Conservation (phyloP, 1,140 invertebrate genomes). For the Acromyrmex echinatior region DNA sequence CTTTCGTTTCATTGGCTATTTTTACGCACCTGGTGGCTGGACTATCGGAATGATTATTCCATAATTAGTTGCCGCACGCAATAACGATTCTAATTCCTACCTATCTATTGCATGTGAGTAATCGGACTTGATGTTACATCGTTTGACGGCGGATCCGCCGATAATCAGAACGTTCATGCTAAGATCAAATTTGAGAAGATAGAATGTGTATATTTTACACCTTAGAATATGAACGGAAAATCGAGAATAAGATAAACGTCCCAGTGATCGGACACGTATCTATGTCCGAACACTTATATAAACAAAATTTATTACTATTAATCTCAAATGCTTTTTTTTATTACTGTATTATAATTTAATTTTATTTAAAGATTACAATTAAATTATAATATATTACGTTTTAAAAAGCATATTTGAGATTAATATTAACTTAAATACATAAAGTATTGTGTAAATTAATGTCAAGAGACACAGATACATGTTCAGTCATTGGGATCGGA, state of each 20-base stretch:
- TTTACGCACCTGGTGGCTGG: neutral
- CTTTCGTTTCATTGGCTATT: neutral
- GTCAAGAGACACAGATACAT: too few relatives aligned
- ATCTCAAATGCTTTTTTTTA: too few relatives aligned
- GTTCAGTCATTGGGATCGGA: too few relatives aligned
- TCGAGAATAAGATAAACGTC: neutral
- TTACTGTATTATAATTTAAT: too few relatives aligned
- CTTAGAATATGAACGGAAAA: neutral
- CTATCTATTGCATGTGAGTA: conserved; percentile 1
- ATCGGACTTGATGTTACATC: conserved; percentile 1
- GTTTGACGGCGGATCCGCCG: neutral
- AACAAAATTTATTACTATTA: too few relatives aligned
- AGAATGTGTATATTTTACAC: neutral
- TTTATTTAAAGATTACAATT: too few relatives aligned
- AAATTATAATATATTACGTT: too few relatives aligned
- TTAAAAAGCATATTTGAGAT: too few relatives aligned
- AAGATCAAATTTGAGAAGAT: conserved; percentile 4
- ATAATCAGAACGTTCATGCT: conserved; percentile 9
- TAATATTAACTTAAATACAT: too few relatives aligned
- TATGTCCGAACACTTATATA: too few relatives aligned
- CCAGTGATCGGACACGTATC: too few relatives aligned
- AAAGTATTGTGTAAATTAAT: too few relatives aligned
- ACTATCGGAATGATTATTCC: conserved; percentile 21
- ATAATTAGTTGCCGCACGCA: conserved; percentile 38
- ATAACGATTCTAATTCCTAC: conserved; percentile 40